phyloP scores from a whole-genome alignment of 1,140 invertebrate species.

The Mactra quadrangularis region DNA sequence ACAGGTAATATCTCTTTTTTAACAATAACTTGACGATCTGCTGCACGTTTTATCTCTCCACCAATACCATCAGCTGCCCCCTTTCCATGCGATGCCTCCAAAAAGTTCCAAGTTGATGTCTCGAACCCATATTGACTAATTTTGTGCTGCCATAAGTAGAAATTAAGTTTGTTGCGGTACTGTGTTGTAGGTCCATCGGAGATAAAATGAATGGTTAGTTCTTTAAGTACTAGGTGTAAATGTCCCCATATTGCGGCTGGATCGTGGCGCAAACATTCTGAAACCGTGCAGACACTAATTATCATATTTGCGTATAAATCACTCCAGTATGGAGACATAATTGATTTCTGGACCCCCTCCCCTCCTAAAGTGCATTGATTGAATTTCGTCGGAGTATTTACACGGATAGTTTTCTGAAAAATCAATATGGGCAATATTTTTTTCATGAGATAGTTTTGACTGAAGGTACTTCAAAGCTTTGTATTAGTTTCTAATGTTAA shows the following conservation, averaged over 20 bases:
- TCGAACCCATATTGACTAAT: constrained; percentile 54
- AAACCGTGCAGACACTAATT: constrained; percentile 60
- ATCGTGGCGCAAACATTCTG: constrained; percentile 62
- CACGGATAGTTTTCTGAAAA: constrained; percentile 65
- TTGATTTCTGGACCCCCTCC: constrained; percentile 62
- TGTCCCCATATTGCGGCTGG: constrained; percentile 69
- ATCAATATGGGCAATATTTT: constrained; percentile 62
- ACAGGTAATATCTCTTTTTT: background rate
- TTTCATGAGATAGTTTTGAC: constrained; percentile 28
- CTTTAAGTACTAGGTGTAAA: constrained; percentile 63
- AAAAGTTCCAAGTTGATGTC: constrained; percentile 81
- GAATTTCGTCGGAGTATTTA: constrained; percentile 63
- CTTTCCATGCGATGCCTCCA: constrained; percentile 84
- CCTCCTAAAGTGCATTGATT: constrained; percentile 66
- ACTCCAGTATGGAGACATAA: constrained; percentile 64
- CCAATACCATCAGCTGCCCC: constrained; percentile 84
- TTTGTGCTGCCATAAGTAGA: constrained; percentile 57
- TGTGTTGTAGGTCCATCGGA: constrained; percentile 72
- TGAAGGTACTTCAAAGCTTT: constrained; percentile 29
- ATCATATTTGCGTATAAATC: background rate
- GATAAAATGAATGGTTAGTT: constrained; percentile 65
- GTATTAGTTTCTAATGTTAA: constrained; percentile 63
- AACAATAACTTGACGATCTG: constrained; percentile 37
- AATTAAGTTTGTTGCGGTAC: constrained; percentile 68
- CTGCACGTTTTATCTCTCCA: constrained; percentile 80